These are phyloP conservation scores for Porites australiensis DNA, from an alignment of 64 coral and sea anemone species.

Conservation along the genomic window DNA sequence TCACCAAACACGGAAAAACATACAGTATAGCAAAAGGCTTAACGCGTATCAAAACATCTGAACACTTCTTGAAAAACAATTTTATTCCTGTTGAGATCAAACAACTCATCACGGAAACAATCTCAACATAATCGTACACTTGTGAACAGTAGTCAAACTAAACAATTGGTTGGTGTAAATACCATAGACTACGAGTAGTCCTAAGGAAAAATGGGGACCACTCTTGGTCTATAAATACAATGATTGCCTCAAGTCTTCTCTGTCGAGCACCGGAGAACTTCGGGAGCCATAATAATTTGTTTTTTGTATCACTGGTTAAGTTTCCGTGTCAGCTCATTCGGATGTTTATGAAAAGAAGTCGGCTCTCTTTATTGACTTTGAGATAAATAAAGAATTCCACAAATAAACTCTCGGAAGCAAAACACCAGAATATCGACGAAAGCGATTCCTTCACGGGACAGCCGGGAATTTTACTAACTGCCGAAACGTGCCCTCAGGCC, in stretches of 20 bases:
- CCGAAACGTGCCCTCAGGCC: not conserved
- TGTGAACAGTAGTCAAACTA: not conserved
- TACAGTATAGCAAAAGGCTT: no score
- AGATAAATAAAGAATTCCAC: not conserved
- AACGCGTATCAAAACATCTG: no score
- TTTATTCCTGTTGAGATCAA: not conserved
- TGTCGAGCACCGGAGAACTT: no score
- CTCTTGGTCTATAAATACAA: no score
- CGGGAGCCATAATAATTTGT: not conserved
- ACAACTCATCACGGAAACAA: not conserved
- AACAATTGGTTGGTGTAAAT: no score
- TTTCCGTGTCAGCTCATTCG: not conserved
- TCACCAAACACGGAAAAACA: no score
- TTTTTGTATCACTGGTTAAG: not conserved
- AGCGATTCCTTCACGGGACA: not conserved
- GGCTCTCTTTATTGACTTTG: not conserved
- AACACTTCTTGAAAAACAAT: conserved; percentile 1
- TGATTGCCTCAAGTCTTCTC: no score
- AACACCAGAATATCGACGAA: not conserved
- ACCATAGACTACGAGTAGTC: no score
- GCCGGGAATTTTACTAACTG: not conserved
- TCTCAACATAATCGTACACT: not conserved
- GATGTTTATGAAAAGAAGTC: not conserved
- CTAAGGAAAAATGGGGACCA: no score
- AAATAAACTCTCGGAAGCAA: not conserved